A percentile compares a stretch with the other conserved stretches of the same genome.
Evolutionary conservation across 2,888 invertebrate genomes (phyloP).

Genomic region (Phytoseiulus persimilis): DNA sequence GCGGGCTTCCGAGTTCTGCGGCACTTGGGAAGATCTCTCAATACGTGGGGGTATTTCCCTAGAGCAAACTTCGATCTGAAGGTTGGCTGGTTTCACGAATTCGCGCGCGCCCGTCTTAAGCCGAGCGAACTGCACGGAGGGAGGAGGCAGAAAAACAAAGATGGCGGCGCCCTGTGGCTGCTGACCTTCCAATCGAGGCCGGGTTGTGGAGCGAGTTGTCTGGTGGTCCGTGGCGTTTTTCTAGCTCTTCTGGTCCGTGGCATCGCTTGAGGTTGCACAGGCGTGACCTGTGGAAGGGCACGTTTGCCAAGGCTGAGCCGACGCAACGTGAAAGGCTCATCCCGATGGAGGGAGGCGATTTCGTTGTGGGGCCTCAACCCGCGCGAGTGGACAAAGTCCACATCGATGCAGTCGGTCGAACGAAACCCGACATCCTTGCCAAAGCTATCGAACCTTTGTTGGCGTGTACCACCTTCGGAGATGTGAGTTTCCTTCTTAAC

Average conservation of each 20-base stretch:
- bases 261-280: neutral
- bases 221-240: neutral
- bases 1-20: neutral
- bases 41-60: too few relatives aligned
- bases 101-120: too few relatives aligned
- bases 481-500: slow-evolving; percentile 55
- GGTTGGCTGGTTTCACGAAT: neutral
- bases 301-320: neutral
- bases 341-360: neutral
- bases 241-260: neutral
- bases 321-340: neutral
- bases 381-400: slow-evolving; percentile 76
- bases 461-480: slow-evolving; percentile 72
- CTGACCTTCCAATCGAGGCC: slow-evolving; percentile 29
- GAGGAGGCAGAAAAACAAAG: slow-evolving; percentile 15
- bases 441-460: slow-evolving; percentile 73
- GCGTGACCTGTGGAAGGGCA: neutral
- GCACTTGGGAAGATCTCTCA: too few relatives aligned
- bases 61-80: too few relatives aligned
- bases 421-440: slow-evolving; percentile 77
- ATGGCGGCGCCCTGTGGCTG: slow-evolving; percentile 29
- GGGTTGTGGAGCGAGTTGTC: neutral
- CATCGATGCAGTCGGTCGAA: slow-evolving; percentile 72
- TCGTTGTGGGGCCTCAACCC: neutral
- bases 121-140: neutral